Evolutionary conservation across 1,140 invertebrate genomes (phyloP).

Genomic region (Nasonia giraulti): DNA sequence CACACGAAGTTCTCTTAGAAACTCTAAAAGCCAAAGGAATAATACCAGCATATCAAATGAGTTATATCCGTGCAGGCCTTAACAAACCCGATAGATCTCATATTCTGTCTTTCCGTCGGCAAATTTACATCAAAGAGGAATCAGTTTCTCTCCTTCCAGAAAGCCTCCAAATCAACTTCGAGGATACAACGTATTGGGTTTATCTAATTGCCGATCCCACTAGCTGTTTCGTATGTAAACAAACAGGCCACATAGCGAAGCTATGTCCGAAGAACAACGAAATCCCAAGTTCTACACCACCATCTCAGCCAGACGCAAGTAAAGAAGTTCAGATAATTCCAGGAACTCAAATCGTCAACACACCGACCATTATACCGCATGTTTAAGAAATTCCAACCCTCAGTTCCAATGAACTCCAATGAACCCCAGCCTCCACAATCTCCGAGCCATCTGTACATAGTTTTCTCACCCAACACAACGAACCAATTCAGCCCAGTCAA

Average conservation of each 20-base stretch:
- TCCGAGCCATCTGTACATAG: not conserved
- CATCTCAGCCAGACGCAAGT: not conserved
- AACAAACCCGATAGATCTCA: not conserved
- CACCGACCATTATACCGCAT: not conserved
- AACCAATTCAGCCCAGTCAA: not conserved
- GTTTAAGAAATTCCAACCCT: not conserved
- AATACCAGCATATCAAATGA: not conserved
- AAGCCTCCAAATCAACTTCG: not conserved
- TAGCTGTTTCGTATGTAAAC: slow-evolving; percentile 29
- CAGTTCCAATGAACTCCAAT: not conserved
- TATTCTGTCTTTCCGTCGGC: slow-evolving; percentile 1
- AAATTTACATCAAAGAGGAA: slow-evolving; percentile 12
- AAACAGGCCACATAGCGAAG: slow-evolving; percentile 37
- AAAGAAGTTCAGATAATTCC: not conserved
- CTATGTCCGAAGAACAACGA: not conserved
- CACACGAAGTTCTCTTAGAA: not conserved
- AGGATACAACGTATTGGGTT: slow-evolving; percentile 25
- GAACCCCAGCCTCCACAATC: not conserved
- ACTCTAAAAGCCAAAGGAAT: not conserved
- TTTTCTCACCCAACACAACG: not conserved
- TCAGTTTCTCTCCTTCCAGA: not conserved
- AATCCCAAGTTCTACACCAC: not conserved
- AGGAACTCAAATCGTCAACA: not conserved
- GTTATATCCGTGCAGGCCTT: not conserved
- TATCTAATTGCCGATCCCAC: slow-evolving; percentile 17